Evolutionary conservation across 2,888 invertebrate genomes (phyloP), one percentile per base, ranked within the genome.

Genomic region (Torymus aiolomorphi): DNA sequence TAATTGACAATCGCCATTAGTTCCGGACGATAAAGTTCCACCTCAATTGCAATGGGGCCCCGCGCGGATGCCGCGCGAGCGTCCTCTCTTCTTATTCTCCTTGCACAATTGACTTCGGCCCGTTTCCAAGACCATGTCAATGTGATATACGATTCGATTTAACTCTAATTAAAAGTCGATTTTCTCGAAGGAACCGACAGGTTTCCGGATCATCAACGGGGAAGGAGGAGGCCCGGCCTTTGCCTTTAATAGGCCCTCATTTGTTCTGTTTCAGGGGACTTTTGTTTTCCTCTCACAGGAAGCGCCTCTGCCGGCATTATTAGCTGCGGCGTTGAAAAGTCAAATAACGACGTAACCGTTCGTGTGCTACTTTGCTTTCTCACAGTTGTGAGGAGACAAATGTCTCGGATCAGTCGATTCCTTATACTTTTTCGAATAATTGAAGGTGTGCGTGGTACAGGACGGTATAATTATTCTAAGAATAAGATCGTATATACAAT

Each of bases 1-100:
- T 89, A 89, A 90, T 89, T 88, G 88, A 87, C 87, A 86, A 88
- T 87, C 76, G 86, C 86, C 87, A 89, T 90, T 89, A 88, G 89
- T 89, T 88, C 86, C 88, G 86, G 86, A 84, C 87, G 87, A 89
- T 88, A 86, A 86, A 87, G 76, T 83, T 78, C 52, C 76, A 82
- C 78, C 81, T 83, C 83, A 76, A 80, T 82, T 80, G 80, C 75
- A 73, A 57, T 73, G 62, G 42, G 63, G 42, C 42, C 31, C 42
- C 42, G 42, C 8, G 42, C 42, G 1, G 8, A 42, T 42, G 42
- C 42, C 42, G 42, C 42, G 8, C 8, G 5, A 5, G 42, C 42
- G 42, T 42, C 42, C 2, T 14, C 2, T 56, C 67, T 31, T 42
- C 71, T 66, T 56, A 12, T 52, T 52, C 66, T 74, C 20, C 76